Evolutionary conservation across 2,797 vertebrate species (phyloP), one percentile per base, ranked within the genome.

Genomic region (Capromys pilorides): DNA sequence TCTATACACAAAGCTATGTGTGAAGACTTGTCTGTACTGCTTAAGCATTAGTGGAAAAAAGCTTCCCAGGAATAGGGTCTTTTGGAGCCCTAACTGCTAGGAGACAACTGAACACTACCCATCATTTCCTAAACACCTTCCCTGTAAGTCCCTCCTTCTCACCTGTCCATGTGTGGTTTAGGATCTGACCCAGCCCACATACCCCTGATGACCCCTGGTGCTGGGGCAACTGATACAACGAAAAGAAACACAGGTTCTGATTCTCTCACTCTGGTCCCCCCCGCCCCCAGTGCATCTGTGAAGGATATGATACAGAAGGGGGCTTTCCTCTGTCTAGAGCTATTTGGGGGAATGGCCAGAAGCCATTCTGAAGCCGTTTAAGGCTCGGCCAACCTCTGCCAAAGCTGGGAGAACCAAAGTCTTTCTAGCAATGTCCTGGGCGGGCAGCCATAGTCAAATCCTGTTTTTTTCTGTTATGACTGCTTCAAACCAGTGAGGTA

Each of bases 381-480:
- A 94, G 89, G 49, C 71, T 61, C 83, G 36, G 79, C 94, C 79
- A 95, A 85, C 36, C 80, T 41, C 39, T 94, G 86, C 86, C 95
- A 91, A 96, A 92, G 80, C 94, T 24, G 39, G 39, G 92, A 95
- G 89, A 91, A 95, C 54, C 77, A 61, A 73, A 89, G 95, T 94
- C 94, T 97, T 97, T 97, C 96, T 97, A 97, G 94, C 96, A 97
- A 96, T 94, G 92, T 82, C 94, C 91, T 89, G 71, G 93, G 93
- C 92, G 96, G 80, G 85, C 67, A 95, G 91, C 96, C 91, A 95
- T 61, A 89, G 94, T 77, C 26, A 26, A 95, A 73, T 59, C 62
- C 84, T 93, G 51, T 79, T 89, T 96, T 89, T 96, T 85, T 90
- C 73, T 92, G 94, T 28, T 93, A 79, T 93, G 88, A 91, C 49